Base-by-base conservation (phyloP, 2,113 vertebrate species). In the Trachemys scripta region DNA sequence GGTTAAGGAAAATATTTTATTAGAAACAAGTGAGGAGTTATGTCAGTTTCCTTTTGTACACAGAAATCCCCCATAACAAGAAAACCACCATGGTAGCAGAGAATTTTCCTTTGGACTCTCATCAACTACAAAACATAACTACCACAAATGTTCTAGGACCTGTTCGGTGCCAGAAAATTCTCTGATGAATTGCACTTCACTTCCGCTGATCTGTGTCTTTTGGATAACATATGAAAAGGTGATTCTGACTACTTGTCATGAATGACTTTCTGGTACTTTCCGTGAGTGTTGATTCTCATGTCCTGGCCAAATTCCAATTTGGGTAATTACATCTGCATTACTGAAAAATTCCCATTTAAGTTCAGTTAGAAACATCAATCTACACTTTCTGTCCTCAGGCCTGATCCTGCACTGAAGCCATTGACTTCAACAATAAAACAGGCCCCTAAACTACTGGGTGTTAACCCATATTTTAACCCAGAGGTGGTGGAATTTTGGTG, bases 1-100 rank as follows among this genome's bases (percentile, higher is more conserved):
- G 78, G 38, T 94, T 69, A 93, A 95, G 87, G 90, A 95, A 96
- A 95, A 86, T 2, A 31, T 86, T 93, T 95, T 80, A 96, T 95
- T 93, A 57, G 87, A 96, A 96, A 86, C 76, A 88, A 49, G 69
- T 47, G 53, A 95, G 76, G 10, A 84, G 14, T 24, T 83, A 80
- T 92, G 53, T 50, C 14, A n/a, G 5, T 84, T 97, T 97, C 94
- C 89, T 96, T 53, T 80, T 0, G 0, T 54, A 17, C 1, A 7
- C 87, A 54, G 80, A 92, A 96, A 95, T 87, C 5, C 0, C 14
- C 90, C 2, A 0, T 87, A 97, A 69, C 95, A 96, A 93, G 82
- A 87, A 94, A 95, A 83, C 3, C 31, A 75, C 57, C 2, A 8
- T 7, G 88, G 51, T n/a, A 80, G 75, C 20, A 50, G 5, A 31